Percentiles rank a stretch among this genome's conserved stretches.
Evolutionary conservation across 2,797 vertebrate species (phyloP).

Genomic region (Coregonus suidteri): DNA sequence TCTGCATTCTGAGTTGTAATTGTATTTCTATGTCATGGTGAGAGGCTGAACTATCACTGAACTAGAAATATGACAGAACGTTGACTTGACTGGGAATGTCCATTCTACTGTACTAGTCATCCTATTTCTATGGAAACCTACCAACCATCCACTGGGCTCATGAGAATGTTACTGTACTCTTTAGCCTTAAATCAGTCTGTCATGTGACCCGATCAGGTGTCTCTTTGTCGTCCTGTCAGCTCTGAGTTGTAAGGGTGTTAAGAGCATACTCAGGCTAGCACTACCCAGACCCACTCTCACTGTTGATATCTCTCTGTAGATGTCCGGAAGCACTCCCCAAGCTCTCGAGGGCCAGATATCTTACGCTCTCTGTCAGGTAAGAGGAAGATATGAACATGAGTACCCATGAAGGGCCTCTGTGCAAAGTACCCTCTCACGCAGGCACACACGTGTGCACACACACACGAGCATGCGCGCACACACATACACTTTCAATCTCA

Average conservation of each 20-base stretch:
- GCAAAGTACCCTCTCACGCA: neutral
- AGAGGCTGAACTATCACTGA: neutral
- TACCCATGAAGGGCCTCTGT: neutral
- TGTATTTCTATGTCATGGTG: neutral
- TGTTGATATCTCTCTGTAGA: constrained; percentile 13
- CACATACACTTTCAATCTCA: neutral
- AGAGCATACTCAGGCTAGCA: constrained; percentile 7
- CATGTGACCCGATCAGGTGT: constrained; percentile 12
- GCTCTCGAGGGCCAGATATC: neutral
- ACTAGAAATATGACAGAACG: neutral
- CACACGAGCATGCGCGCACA: neutral
- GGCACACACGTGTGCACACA: too few relatives aligned
- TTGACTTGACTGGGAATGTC: neutral
- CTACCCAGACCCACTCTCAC: neutral
- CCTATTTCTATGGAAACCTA: neutral
- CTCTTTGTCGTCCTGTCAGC: constrained; percentile 10
- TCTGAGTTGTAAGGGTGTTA: neutral
- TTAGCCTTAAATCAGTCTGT: neutral
- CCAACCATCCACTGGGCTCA: neutral
- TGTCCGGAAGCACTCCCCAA: constrained; percentile 16
- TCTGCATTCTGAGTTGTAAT: neutral
- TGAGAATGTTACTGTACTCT: neutral
- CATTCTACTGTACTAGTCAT: neutral
- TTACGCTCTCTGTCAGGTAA: constrained; percentile 11
- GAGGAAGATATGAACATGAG: neutral